A percentile compares a stretch with the other conserved stretches of the same genome.
Evolutionary conservation across 2,888 invertebrate species (phyloP).

Genomic region (Chironomus tentans): DNA sequence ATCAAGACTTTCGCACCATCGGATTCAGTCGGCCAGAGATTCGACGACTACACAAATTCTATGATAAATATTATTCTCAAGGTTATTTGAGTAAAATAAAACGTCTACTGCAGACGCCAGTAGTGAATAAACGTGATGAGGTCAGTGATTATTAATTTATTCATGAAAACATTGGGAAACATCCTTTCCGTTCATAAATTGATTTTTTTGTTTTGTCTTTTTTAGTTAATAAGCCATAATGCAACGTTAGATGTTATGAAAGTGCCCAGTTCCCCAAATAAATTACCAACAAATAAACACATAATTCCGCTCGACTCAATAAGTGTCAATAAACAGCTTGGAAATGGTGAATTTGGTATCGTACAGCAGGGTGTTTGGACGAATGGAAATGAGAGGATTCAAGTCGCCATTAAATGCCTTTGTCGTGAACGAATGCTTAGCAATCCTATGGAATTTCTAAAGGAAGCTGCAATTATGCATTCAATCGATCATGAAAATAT

Average conservation of each 20-base stretch:
- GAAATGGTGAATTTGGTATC: conserved; percentile 95
- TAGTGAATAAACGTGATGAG: conserved; percentile 28
- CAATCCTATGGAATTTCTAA: conserved; percentile 92
- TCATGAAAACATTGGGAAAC: too few species aligned
- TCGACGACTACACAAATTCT: conserved; percentile 85
- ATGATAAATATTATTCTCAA: conserved; percentile 87
- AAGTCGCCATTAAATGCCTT: conserved; percentile 95
- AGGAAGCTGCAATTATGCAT: conserved; percentile 98
- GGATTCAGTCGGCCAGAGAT: conserved; percentile 94
- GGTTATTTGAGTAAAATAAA: conserved; percentile 87
- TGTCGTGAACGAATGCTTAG: conserved; percentile 92
- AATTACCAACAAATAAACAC: conserved; percentile 58
- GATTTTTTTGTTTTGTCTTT: neutral
- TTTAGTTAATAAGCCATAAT: conserved; percentile 33
- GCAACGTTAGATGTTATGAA: conserved; percentile 31
- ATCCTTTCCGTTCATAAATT: too few species aligned
- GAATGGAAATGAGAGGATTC: conserved; percentile 86
- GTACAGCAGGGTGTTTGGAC: conserved; percentile 98
- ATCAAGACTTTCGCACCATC: conserved; percentile 82
- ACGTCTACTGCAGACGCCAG: conserved; percentile 57
- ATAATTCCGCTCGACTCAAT: conserved; percentile 85
- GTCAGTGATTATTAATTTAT: neutral
- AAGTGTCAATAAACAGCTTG: conserved; percentile 87
- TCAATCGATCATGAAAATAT: conserved; percentile 95
- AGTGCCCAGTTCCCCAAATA: conserved; percentile 38